Evolutionary conservation across 2,888 invertebrate species (phyloP), one percentile per base, ranked within the genome.

Genomic region (Tiliacea citrago): DNA sequence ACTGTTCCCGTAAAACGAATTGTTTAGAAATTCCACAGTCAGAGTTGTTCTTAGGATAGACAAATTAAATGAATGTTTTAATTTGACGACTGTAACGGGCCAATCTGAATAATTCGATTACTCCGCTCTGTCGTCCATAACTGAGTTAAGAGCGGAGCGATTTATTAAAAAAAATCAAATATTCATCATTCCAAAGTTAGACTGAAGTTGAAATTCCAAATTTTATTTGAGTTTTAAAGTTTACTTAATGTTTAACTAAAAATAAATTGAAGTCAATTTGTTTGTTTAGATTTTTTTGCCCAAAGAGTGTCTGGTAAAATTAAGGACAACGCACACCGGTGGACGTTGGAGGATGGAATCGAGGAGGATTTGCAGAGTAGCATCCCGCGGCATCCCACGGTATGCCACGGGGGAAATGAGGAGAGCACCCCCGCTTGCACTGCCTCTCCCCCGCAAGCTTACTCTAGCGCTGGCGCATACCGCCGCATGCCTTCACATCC

Each of bases 21-120:
- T 86, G 81, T 81, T 88, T 85, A 75, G 57, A 75, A 79, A 82
- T 77, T 81, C 78, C 71, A 57, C 62, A 79, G 68, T 61, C 61
- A 21, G 68, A 85, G 80, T 88, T 88, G 75, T 80, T 81, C 82
- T 80, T 77, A 79, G 88, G 86, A 84, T 86, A 82, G 88, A 88
- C 87, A 91, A 92, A 92, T 92, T 91, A 91, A 93, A 93, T 92
- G 91, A 92, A 89, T 92, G 91, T 89, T 90, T 92, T 92, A 92
- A 93, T 93, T 92, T 91, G 90, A 91, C 85, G 90, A 93, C 89
- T 94, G 88, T 88, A 91, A 92, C 91, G 89, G 89, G 92, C 88
- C 91, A 91, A 94, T 94, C 92, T 93, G 91, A 93, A 92, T 94
- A 94, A 95, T 92, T 90, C 90, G 92, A 93, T 95, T 92, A 91